Percentiles rank a stretch among this genome's conserved stretches.
Conservation (phyloP, 1,140 invertebrate species). For the Neuroterus valhalla region DNA sequence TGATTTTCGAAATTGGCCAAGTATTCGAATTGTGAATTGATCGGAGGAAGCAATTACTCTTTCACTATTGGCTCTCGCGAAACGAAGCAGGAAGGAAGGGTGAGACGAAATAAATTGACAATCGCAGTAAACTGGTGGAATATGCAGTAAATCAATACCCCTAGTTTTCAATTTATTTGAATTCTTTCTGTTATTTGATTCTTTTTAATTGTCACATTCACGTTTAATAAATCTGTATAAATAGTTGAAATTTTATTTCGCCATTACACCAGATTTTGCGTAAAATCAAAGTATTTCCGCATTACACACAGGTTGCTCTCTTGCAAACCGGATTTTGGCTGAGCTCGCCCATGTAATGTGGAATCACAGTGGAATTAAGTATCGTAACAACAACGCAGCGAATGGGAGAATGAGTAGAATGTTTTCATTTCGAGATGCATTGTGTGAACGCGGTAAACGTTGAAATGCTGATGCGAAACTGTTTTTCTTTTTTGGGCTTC, state of each 20-base stretch:
- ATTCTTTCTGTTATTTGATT: slow-evolving; percentile 13
- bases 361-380: slow-evolving; percentile 24
- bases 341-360: slow-evolving; percentile 13
- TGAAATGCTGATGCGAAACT: slow-evolving; percentile 61
- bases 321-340: neutral
- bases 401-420: slow-evolving; percentile 37
- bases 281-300: neutral
- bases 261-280: neutral
- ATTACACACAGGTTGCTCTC: neutral
- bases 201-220: neutral
- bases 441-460: slow-evolving; percentile 53
- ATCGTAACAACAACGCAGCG: slow-evolving; percentile 14
- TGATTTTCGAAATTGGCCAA: slow-evolving; percentile 14
- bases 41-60: slow-evolving; percentile 26
- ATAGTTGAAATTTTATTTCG: neutral
- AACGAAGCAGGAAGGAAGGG: neutral
- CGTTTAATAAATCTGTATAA: no score
- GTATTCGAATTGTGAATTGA: slow-evolving; percentile 22
- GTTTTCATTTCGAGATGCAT: slow-evolving; percentile 58
- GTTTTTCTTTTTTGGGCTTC: slow-evolving; percentile 63
- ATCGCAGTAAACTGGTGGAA: slow-evolving; percentile 14
- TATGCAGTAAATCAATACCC: slow-evolving; percentile 14
- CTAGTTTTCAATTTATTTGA: slow-evolving; percentile 7
- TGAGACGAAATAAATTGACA: slow-evolving; percentile 22
- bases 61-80: slow-evolving; percentile 22